Evolutionary conservation across 2,888 invertebrate genomes (phyloP).

Genomic region (Belgica antarctica): DNA sequence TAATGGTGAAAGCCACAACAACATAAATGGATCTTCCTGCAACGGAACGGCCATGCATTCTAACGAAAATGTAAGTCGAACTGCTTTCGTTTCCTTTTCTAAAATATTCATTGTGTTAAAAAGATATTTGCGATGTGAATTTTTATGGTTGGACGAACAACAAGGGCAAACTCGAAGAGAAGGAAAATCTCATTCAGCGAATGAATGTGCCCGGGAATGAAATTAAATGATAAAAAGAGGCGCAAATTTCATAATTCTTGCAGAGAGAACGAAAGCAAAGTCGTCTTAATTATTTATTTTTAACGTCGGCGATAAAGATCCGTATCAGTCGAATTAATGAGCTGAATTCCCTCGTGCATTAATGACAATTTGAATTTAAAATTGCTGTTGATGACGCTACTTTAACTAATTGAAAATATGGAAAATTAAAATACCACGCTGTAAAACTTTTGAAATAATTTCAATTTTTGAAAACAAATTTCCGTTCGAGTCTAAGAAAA

Average conservation of each 20-base stretch:
- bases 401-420: no score
- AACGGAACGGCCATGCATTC: slow-evolving; percentile 27
- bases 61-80: slow-evolving; percentile 38
- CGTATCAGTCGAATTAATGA: neutral
- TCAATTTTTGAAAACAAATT: no score
- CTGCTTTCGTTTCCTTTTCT: neutral
- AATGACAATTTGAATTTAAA: neutral
- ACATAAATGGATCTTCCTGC: slow-evolving; percentile 32
- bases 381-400: neutral
- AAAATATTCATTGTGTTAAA: neutral
- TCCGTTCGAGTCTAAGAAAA: no score
- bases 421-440: no score
- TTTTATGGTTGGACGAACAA: neutral
- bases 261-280: neutral
- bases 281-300: neutral
- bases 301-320: neutral
- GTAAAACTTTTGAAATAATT: no score
- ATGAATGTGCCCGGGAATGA: slow-evolving; percentile 22
- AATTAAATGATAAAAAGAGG: slow-evolving; percentile 39
- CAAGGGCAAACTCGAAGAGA: neutral
- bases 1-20: slow-evolving; percentile 41
- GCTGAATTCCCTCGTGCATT: no score
- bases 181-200: neutral
- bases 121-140: slow-evolving; percentile 11
- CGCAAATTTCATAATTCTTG: neutral